Evolutionary conservation across 64 coral and sea anemone genomes (phyloP).

Genomic region (Porites australiensis): DNA sequence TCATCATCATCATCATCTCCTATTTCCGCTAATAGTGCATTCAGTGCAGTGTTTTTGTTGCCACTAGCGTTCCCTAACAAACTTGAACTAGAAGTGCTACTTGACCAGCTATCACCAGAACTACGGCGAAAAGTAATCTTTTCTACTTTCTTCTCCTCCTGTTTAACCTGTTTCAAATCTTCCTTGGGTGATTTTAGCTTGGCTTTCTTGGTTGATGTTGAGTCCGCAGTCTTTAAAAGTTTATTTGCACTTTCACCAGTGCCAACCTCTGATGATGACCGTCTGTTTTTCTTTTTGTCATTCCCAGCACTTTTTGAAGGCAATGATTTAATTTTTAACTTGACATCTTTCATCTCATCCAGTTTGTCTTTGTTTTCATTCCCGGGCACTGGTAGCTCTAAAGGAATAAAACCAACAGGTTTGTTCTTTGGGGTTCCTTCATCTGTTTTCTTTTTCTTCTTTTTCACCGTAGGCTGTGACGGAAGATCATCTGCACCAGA

Average conservation of each 20-base stretch:
- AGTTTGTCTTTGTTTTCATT: slow-evolving; percentile 71
- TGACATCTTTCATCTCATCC: slow-evolving; percentile 76
- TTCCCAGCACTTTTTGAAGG: slow-evolving; percentile 31
- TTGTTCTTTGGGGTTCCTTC: slow-evolving; percentile 67
- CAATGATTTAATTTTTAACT: slow-evolving; percentile 68
- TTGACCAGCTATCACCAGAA: slow-evolving; percentile 86
- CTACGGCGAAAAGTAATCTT: slow-evolving; percentile 91
- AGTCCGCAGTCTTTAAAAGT: slow-evolving; percentile 41
- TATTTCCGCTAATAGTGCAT: slow-evolving; percentile 84
- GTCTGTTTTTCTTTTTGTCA: slow-evolving; percentile 79
- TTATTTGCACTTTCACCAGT: neutral
- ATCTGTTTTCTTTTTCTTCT: slow-evolving; percentile 92
- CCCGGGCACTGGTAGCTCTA: slow-evolving; percentile 17
- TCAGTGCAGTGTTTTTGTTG: slow-evolving; percentile 89
- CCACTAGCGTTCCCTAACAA: slow-evolving; percentile 22
- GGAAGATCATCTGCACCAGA: slow-evolving; percentile 33
- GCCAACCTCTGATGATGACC: slow-evolving; percentile 11
- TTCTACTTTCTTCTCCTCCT: slow-evolving; percentile 82
- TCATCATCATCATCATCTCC: slow-evolving; percentile 90
- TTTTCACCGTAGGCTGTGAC: slow-evolving; percentile 37
- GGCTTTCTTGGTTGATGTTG: slow-evolving; percentile 37
- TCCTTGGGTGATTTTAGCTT: slow-evolving; percentile 54
- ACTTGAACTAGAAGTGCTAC: slow-evolving; percentile 78
- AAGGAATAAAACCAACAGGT: slow-evolving; percentile 56
- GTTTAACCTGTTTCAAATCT: slow-evolving; percentile 51